These are phyloP conservation scores for Limosa lapponica DNA, from an alignment of 2,797 vertebrate species.

Conservation along the genomic window DNA sequence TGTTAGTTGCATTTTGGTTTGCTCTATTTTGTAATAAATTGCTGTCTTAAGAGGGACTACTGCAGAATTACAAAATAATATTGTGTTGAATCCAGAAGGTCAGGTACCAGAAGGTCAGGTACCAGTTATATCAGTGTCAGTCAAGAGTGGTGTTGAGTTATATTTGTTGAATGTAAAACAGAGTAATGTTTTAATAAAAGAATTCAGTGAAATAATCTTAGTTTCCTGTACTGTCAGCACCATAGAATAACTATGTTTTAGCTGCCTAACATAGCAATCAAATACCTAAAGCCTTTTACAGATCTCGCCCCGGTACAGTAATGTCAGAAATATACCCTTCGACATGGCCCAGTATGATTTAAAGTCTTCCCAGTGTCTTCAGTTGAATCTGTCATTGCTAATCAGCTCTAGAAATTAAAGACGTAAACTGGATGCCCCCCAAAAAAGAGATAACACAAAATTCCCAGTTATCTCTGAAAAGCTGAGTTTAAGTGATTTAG, in stretches of 20 bases:
- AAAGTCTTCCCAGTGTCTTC: background rate
- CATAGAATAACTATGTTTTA: background rate
- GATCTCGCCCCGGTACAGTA: background rate
- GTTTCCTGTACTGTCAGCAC: background rate
- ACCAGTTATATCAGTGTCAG: background rate
- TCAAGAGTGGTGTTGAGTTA: background rate
- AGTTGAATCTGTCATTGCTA: background rate
- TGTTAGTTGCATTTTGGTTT: background rate
- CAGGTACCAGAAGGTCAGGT: background rate
- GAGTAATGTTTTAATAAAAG: background rate
- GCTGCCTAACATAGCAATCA: background rate
- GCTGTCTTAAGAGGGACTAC: background rate
- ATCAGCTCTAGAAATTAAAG: background rate
- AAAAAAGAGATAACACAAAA: background rate
- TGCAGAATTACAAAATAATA: background rate
- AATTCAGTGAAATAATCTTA: background rate
- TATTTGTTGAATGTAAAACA: background rate
- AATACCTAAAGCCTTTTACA: background rate
- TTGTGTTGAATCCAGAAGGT: background rate
- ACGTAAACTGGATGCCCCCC: background rate
- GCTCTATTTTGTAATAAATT: constrained; percentile 7
- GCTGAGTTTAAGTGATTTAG: background rate
- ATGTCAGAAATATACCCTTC: background rate
- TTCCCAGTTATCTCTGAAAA: background rate
- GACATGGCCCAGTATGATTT: background rate